Conservation (phyloP, 1,140 invertebrate genomes). For the Galleria mellonella region DNA sequence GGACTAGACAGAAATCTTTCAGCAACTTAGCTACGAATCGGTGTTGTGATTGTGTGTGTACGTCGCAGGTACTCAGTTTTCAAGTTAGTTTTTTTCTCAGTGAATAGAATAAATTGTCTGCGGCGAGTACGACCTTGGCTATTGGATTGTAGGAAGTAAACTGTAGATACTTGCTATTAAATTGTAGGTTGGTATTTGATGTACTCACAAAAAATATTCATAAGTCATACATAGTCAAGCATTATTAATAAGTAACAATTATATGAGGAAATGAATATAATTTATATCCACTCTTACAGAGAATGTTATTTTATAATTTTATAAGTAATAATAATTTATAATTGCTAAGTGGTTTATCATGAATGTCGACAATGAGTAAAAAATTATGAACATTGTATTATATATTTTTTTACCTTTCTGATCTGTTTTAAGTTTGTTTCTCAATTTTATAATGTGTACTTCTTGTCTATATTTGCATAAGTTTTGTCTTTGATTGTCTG, state of each 20-base stretch:
- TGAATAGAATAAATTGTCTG: constrained; percentile 68
- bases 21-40: no score
- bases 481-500: no score
- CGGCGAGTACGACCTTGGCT: constrained; percentile 64
- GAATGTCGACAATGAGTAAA: no score
- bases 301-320: no score
- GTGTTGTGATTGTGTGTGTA: neutral
- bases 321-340: no score
- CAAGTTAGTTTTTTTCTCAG: constrained; percentile 61
- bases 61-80: constrained; percentile 5
- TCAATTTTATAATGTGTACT: no score
- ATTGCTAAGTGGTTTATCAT: no score
- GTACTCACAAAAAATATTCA: constrained; percentile 68
- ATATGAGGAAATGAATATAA: constrained; percentile 34
- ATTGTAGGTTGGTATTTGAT: constrained; percentile 72
- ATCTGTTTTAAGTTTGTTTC: no score
- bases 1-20: no score
- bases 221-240: constrained; percentile 43
- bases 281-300: neutral
- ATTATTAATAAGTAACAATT: constrained; percentile 41
- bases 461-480: no score
- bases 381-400: no score
- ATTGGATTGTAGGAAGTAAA: constrained; percentile 74
- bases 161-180: constrained; percentile 69
- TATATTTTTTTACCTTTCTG: no score